Conservation (phyloP, 1,140 invertebrate species). For the Holotrichia oblita region DNA sequence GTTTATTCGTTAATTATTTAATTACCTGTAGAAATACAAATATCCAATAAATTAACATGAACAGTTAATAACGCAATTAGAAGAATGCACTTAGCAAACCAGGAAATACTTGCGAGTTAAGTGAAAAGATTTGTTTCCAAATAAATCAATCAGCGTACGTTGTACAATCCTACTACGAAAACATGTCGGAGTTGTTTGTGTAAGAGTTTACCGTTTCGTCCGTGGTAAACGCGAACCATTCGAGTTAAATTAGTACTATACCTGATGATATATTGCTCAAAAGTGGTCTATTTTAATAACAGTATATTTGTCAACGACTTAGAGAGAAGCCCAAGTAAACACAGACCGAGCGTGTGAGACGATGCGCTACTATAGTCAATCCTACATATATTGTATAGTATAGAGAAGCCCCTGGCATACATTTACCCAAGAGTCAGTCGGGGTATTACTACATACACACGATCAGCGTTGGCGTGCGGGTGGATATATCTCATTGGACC, state of each 20-base stretch:
- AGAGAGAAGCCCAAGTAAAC: constrained; percentile 25
- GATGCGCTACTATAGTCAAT: not conserved
- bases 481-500: constrained; percentile 49
- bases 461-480: not conserved
- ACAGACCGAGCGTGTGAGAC: not conserved
- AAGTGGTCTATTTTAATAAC: constrained; percentile 34
- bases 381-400: no score
- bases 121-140: not conserved
- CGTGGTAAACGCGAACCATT: not conserved
- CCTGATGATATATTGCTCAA: constrained; percentile 35
- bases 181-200: constrained; percentile 25
- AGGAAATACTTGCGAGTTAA: not conserved
- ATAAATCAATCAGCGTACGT: constrained; percentile 27
- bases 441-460: not conserved
- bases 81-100: constrained; percentile 3
- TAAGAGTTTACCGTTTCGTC: constrained; percentile 1
- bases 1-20: no score
- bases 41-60: no score
- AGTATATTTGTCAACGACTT: constrained; percentile 32
- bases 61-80: not conserved
- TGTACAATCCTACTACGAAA: constrained; percentile 20
- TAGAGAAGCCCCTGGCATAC: no score
- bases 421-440: no score
- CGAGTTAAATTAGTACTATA: constrained; percentile 22
- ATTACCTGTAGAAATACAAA: no score